These are phyloP conservation scores for Augiades crinisus DNA, from an alignment of 2,888 invertebrate genomes.

Conservation along the genomic window DNA sequence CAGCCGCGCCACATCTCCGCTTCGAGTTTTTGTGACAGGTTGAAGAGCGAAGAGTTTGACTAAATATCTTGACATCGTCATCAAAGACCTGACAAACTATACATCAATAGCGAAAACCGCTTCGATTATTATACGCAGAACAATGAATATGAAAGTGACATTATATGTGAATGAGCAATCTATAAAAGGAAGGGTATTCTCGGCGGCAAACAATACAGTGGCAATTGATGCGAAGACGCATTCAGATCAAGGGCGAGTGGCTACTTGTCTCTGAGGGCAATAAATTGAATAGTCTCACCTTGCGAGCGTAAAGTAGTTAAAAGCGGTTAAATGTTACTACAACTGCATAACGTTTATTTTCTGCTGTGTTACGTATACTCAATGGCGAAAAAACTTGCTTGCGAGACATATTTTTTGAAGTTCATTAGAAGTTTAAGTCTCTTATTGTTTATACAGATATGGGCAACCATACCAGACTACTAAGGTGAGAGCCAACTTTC, in stretches of 20 bases:
- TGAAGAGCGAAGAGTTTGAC: constrained; percentile 1
- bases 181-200: constrained; percentile 18
- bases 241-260: constrained; percentile 48
- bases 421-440: no score
- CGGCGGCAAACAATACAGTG: constrained; percentile 21
- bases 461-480: no score
- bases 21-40: constrained; percentile 15
- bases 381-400: no score
- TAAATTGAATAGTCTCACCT: constrained; percentile 19
- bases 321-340: constrained; percentile 14
- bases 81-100: no score
- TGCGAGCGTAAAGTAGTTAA: constrained; percentile 22
- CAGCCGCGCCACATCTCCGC: constrained; percentile 23
- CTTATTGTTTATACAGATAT: no score
- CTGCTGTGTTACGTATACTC: no score
- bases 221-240: constrained; percentile 38
- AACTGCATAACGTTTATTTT: neutral
- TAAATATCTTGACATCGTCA: neutral
- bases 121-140: constrained; percentile 1
- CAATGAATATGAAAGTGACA: constrained; percentile 26
- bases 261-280: constrained; percentile 21
- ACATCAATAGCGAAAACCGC: neutral
- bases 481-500: no score
- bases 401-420: no score
- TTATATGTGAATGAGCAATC: constrained; percentile 12